Evolutionary conservation across 2,888 invertebrate genomes (phyloP), one percentile per base, ranked within the genome.

Genomic region (Aporophyla lueneburgensis): DNA sequence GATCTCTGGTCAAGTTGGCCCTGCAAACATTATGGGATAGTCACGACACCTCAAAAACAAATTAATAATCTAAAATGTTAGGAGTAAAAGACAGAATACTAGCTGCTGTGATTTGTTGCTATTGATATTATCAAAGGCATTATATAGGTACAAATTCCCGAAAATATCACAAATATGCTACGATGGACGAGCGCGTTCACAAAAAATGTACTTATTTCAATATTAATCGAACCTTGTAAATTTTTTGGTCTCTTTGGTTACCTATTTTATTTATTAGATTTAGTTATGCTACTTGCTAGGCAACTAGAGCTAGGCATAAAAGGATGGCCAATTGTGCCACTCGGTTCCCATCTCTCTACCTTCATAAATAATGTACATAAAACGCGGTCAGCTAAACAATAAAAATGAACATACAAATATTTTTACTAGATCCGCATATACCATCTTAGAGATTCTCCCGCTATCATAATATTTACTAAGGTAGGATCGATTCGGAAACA

Each of bases 391-490:
- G n/a, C 16, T 27, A 43, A 53, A 77, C 24, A 59, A 71, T 70
- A 65, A 65, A 77, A 74, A 74, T 65, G 59, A 71, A 74, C 61
- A 69, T 68, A 56, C 58, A 72, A 56, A 69, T 27, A 49, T 27
- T 62, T 80, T 62, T 21, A 70, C 27, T 69, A 51, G 71, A 79
- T 71, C 76, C 72, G 43, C 70, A 7, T 6, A 56, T 12, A 49
- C 80, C 80, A 76, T 70, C 53, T 70, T 53, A 49, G 53, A 73
- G 75, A 61, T 76, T 63, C 66, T 76, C 63, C 27, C 79, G 66
- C 65, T 86, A 76, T 83, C 84, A 89, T 86, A 89, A 89, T 89
- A 89, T 89, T 89, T 89, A 88, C 80, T 59, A 73, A 73, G 71
- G 53, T 59, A 65, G 61, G 65, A 78, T 80, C 76, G 71, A 74